These are phyloP conservation scores for Drosophila leontia DNA, from an alignment of 1,140 invertebrate genomes.

Conservation along the genomic window DNA sequence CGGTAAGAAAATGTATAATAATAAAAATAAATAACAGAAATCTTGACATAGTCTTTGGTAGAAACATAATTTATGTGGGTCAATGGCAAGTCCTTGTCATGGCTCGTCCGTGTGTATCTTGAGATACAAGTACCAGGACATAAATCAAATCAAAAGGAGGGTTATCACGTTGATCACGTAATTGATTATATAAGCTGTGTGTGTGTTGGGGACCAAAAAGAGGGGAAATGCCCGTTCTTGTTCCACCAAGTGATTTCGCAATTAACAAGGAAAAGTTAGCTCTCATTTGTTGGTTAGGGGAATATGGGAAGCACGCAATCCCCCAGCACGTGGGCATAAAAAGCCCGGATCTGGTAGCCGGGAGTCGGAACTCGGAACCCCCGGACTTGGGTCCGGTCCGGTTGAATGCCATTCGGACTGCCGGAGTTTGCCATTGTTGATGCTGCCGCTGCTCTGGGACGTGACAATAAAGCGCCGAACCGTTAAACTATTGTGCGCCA, in stretches of 20 bases:
- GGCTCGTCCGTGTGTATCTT: slow-evolving; percentile 2
- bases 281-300: slow-evolving; percentile 31
- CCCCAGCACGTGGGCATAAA: slow-evolving; percentile 72
- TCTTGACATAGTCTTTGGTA: too few species aligned
- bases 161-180: slow-evolving; percentile 56
- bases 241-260: slow-evolving; percentile 74
- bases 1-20: neutral
- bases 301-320: slow-evolving; percentile 32
- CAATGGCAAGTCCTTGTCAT: slow-evolving; percentile 4
- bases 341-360: slow-evolving; percentile 45
- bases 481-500: slow-evolving; percentile 81
- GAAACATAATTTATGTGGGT: slow-evolving; percentile 21
- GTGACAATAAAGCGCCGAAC: slow-evolving; percentile 80
- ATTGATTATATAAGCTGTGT: slow-evolving; percentile 56
- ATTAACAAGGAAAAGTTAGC: slow-evolving; percentile 73
- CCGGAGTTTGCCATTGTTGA: slow-evolving; percentile 60
- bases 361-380: slow-evolving; percentile 13
- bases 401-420: slow-evolving; percentile 47
- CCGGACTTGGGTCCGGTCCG: slow-evolving; percentile 25
- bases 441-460: slow-evolving; percentile 44
- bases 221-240: slow-evolving; percentile 16
- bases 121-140: slow-evolving; percentile 36
- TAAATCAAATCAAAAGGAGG: slow-evolving; percentile 49
- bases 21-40: neutral
- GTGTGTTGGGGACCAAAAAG: slow-evolving; percentile 2